Evolutionary conservation across 1,140 invertebrate species (phyloP), one percentile per base, ranked within the genome.

Genomic region (Rhyacophila brunnea): DNA sequence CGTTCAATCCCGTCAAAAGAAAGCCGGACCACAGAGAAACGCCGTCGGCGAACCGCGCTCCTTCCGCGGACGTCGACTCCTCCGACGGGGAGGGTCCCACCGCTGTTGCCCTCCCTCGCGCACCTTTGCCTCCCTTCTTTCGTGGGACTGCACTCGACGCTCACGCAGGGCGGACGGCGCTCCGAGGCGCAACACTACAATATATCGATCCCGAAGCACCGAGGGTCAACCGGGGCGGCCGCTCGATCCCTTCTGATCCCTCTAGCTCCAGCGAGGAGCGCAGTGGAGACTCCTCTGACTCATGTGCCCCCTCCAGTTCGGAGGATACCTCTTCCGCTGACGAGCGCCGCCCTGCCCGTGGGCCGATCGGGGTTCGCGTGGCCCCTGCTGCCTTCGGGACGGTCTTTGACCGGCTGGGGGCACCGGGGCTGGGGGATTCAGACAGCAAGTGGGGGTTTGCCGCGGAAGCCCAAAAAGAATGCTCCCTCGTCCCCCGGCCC

Each of bases 361-460:
- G 72, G 70, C 35, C 70, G 71, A 38, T 70, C 70, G 53, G 66
- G 69, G 10, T 54, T 71, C 14, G 70, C 71, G 64, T 15, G 6
- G 19, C 1, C 20, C 32, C 36, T 13, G 19, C 51, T 1, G 10
- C 38, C 14, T 65, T 66, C 5, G 71, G 72, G 18, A 70, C 71
- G 11, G 77, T 80, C 3, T 81, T 83, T 66, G 80, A 81, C 53
- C 71, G 77, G 54, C 68, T 80, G 45, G 69, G 82, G 59, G 71
- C 72, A 51, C 68, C 81, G 64, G 60, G 72, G 42, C 58, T 74
- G 61, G 67, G 81, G 67, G 71, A 68, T 54, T 77, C 83, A 47
- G 81, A 87, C 23, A 80, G 81, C 56, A 83, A 84, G 10, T 91
- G 90, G 90, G 89, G 89, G 0, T 91, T 91, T 72, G 89, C 89